Percentiles rank a stretch among this genome's conserved stretches.
These are phyloP conservation scores for Scaptomyza reducta DNA, from an alignment of 2,888 invertebrate genomes.

Conservation along the genomic window DNA sequence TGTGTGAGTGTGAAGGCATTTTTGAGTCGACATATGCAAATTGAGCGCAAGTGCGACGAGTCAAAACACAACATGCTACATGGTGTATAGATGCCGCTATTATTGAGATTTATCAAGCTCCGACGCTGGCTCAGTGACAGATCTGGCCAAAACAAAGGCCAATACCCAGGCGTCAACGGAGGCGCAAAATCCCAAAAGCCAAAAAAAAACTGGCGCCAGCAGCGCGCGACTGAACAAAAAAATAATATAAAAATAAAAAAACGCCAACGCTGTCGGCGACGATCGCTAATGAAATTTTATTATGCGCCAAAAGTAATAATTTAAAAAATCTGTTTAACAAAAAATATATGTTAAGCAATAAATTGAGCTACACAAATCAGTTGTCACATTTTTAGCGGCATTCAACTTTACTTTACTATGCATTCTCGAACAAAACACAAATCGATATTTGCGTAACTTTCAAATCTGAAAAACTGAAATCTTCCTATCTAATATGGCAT, in stretches of 20 bases:
- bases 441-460: not conserved
- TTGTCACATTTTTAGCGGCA: conserved; percentile 45
- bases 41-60: conserved; percentile 56
- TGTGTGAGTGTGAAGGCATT: conserved; percentile 45
- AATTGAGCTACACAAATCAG: conserved; percentile 64
- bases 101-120: conserved; percentile 62
- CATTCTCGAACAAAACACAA: not conserved
- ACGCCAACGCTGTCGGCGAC: conserved; percentile 56
- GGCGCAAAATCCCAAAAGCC: conserved; percentile 20
- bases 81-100: conserved; percentile 38
- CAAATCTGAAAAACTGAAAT: not conserved
- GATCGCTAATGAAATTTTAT: conserved; percentile 76
- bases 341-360: conserved; percentile 70
- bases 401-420: not conserved
- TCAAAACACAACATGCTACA: conserved; percentile 26
- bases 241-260: conserved; percentile 16
- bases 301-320: conserved; percentile 74
- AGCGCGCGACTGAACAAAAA: conserved; percentile 41
- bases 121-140: conserved; percentile 35
- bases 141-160: conserved; percentile 66
- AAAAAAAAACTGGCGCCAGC: conserved; percentile 59
- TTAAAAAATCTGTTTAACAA: conserved; percentile 75
- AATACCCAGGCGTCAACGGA: conserved; percentile 48
- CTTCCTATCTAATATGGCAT: not conserved
- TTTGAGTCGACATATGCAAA: conserved; percentile 57